Evolutionary conservation across 2,888 invertebrate species (phyloP), one percentile per base, ranked within the genome.

Genomic region (Pandemis corylana): DNA sequence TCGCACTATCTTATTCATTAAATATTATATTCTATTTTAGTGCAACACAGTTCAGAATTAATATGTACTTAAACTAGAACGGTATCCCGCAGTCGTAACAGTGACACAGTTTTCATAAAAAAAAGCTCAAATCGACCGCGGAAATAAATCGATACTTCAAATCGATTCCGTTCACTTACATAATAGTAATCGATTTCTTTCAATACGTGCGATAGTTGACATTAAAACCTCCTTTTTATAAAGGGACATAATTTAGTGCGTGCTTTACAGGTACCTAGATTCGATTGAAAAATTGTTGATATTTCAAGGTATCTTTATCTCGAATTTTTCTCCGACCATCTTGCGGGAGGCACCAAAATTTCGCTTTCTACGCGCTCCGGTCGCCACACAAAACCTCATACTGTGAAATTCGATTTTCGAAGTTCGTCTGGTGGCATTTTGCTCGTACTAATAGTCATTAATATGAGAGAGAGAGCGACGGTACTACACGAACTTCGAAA

Each of bases 81-180:
- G 53, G 64, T 49, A 36, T 7, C 51, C 64, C 62, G 62, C 59
- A 12, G 41, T 36, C 51, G 73, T 61, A 15, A 66, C 66, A 75
- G 46, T 71, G 67, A 67, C 75, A 66, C 46, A 71, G 67, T 53
- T 70, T n/a, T 62, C 53, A 12, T 62, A 10, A 15, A 66, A 59
- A 63, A 67, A 53, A 61, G 66, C 44, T 51, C 62, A 53, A 62
- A 62, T 67, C 62, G 62, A 71, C 15, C 74, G 41, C 59, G 70
- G 70, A 74, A 74, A 74, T 49, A 75, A 59, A 75, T 75, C 75
- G 70, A 71, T 67, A 67, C 3, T 51, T 6, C 61, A 51, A 53
- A 71, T 71, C 70, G 71, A 75, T 69, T 65, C 69, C 69, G 15
- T 46, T 67, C 63, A 59, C 53, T 75, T 75, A 75, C 71, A 75